Evolutionary conservation across 2,113 vertebrate species (phyloP).

Genomic region (Physeter macrocephalus): DNA sequence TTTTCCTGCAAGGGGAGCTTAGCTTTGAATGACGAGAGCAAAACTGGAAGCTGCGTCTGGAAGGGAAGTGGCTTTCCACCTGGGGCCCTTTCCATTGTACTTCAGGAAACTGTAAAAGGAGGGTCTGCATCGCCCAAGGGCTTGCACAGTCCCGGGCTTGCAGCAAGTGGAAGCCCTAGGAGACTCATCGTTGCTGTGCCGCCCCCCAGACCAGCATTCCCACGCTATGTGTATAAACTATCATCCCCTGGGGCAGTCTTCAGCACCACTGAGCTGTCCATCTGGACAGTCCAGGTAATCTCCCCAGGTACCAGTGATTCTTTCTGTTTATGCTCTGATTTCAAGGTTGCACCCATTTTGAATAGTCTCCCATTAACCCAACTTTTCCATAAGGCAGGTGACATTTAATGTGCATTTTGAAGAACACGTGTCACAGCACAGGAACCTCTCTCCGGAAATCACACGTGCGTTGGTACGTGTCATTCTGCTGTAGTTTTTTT

Average conservation of each 20-base stretch:
- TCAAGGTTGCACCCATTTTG: neutral
- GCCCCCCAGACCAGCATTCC: neutral
- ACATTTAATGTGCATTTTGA: accelerated
- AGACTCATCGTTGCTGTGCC: accelerated
- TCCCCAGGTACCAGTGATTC: neutral
- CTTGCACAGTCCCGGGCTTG: neutral
- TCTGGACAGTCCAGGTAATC: neutral
- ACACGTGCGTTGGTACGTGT: neutral
- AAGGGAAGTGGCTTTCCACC: neutral
- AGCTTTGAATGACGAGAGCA: neutral
- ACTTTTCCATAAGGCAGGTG: neutral
- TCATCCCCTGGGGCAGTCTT: neutral
- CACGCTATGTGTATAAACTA: accelerated
- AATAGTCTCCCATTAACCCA: neutral
- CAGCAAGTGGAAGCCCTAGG: accelerated
- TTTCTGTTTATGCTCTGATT: neutral
- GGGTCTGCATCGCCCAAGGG: accelerated
- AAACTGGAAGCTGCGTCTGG: neutral
- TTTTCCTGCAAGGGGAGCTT: neutral
- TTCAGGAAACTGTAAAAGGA: neutral
- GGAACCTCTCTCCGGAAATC: neutral
- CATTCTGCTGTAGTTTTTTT: neutral
- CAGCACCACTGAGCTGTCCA: neutral
- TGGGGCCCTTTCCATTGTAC: too few species aligned
- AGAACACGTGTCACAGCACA: neutral